Percentiles rank a stretch among this genome's conserved stretches.
These are phyloP conservation scores for Trypoxylon attenuatum DNA, from an alignment of 2,888 invertebrate genomes.

Conservation along the genomic window DNA sequence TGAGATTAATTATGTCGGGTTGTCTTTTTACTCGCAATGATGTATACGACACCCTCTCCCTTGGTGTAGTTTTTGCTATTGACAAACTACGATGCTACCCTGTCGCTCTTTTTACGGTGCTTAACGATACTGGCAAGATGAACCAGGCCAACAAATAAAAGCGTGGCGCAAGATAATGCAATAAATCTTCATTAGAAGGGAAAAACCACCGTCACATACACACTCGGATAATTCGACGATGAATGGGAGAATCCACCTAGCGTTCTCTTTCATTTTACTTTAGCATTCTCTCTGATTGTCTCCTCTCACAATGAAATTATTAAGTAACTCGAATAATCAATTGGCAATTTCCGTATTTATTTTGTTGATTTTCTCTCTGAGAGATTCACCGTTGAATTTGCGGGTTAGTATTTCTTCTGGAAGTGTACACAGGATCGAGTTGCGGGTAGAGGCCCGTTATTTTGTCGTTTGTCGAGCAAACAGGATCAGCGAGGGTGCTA, in stretches of 20 bases:
- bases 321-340: too few relatives aligned
- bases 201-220: slow-evolving; percentile 36
- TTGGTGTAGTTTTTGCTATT: slow-evolving; percentile 14
- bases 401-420: background rate
- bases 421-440: background rate
- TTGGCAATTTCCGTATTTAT: too few relatives aligned
- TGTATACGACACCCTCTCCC: slow-evolving; percentile 1
- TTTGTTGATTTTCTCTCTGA: too few relatives aligned
- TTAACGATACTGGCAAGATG: slow-evolving; percentile 50
- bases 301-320: too few relatives aligned
- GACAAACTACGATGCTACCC: slow-evolving; percentile 22
- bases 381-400: background rate
- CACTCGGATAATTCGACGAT: slow-evolving; percentile 41
- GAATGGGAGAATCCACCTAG: slow-evolving; percentile 18
- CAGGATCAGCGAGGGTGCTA: slow-evolving; percentile 33
- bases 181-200: slow-evolving; percentile 56
- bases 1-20: background rate
- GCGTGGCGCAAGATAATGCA: slow-evolving; percentile 40
- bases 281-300: background rate
- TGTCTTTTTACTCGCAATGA: background rate
- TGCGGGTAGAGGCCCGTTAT: slow-evolving; percentile 21
- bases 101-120: slow-evolving; percentile 30
- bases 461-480: slow-evolving; percentile 45
- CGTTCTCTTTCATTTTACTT: slow-evolving; percentile 20
- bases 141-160: slow-evolving; percentile 45